phyloP scores from a whole-genome alignment of 2,113 vertebrate species.

The Toxostoma redivivum region DNA sequence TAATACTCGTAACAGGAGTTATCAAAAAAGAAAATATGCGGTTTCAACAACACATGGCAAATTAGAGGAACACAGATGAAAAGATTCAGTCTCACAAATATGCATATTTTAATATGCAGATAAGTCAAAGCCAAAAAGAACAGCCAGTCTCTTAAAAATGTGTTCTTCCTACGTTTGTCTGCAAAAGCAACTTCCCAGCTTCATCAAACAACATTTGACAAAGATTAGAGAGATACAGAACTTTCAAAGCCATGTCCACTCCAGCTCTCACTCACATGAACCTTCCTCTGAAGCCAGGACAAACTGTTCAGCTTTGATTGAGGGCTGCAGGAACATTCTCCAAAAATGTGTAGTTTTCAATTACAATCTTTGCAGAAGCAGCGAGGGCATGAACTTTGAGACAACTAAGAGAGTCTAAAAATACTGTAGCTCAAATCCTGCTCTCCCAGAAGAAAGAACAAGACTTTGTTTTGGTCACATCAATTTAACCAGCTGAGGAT shows the following conservation, averaged over 20 bases:
- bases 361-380: not conserved
- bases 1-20: not conserved
- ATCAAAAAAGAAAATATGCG: not conserved
- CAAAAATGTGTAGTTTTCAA: not conserved
- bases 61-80: not conserved
- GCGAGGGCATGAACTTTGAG: not conserved
- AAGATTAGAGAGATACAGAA: not conserved
- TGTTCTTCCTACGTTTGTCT: not conserved
- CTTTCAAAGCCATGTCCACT: not conserved
- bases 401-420: not conserved
- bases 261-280: not conserved
- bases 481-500: not conserved
- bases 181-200: not conserved
- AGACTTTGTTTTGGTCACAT: not conserved
- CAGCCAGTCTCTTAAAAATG: not conserved
- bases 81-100: not conserved
- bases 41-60: conserved; percentile 26
- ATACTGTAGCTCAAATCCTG: not conserved
- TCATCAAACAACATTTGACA: not conserved
- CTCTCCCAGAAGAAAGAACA: not conserved
- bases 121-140: conserved; percentile 34
- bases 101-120: not conserved
- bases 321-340: not conserved
- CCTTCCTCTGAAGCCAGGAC: not conserved
- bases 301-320: not conserved